Base-by-base conservation (phyloP, 2,113 vertebrate species). In the Epinephelus moara region DNA sequence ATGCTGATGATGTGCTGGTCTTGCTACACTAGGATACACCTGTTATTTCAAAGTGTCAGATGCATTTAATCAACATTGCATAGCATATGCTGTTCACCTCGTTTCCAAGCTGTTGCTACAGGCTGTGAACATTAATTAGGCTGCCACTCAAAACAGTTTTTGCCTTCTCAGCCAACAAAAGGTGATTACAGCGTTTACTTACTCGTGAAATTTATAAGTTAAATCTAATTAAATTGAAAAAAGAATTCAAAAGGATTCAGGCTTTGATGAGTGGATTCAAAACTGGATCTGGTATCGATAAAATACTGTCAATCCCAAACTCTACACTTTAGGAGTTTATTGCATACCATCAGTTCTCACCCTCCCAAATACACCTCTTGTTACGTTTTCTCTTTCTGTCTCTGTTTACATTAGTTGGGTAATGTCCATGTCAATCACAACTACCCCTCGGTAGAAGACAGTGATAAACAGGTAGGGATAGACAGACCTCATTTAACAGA, bases 401-500 rank as follows among this genome's bases (percentile, higher is more conserved):
- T 18, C 1, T 53, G 49, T 63, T 55, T 64, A 13, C 13, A 56
- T 18, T 19, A 42, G 4, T 6, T 17, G 49, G 42, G 1, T 17
- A 66, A 27, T 9, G 47, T 15, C 4, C 11, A 6, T 60, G 6
- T 60, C 14, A 30, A 30, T 60, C 27, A 61, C 53, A 75, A 17
- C 17, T 23, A 6, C 0, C 14, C 14, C 4, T 78, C 40, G 14
- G 11, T 62, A 21, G 33, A 33, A 64, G 25, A 59, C 69, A 47
- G 21, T 69, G 68, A 57, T 73, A 7, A 73, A 85, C 25, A 62
- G 64, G 37, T 57, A 59, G 67, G 27, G 69, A 73, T 7, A 85
- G 82, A 82, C 68, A 45, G 59, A 55, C 57, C 53, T 49, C n/a
- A 33, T 73, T n/a, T 75, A 30, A 79, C 73, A 37, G 33, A 53